Conservation (phyloP, 2,797 vertebrate genomes). For the Acrossocheilus fasciatus region DNA sequence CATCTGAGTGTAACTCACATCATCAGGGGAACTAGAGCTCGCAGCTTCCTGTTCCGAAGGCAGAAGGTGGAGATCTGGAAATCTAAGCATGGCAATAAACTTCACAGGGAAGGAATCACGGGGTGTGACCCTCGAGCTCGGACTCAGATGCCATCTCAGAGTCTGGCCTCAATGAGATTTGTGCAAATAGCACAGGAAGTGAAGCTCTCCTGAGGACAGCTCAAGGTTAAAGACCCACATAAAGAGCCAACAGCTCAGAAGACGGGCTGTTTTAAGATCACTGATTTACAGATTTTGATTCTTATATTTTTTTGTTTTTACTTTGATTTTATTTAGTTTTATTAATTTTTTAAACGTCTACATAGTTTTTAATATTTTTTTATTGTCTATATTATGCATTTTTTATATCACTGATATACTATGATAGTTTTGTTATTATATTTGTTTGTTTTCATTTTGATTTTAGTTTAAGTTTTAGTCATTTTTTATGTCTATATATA, state of each 20-base stretch:
- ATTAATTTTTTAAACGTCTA: neutral
- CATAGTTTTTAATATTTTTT: neutral
- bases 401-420: no score
- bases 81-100: conserved; percentile 33
- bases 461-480: neutral
- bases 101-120: conserved; percentile 38
- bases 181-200: conserved; percentile 23
- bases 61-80: conserved; percentile 20
- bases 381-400: neutral
- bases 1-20: conserved; percentile 13
- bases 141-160: conserved; percentile 32
- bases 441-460: neutral
- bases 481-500: no score
- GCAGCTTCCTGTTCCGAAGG: conserved; percentile 1
- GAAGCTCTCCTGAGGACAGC: conserved; percentile 10
- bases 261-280: neutral
- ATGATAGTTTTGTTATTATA: neutral
- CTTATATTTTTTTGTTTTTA: neutral
- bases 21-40: conserved; percentile 6
- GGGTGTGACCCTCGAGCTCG: conserved; percentile 25
- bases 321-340: neutral
- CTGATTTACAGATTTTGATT: neutral
- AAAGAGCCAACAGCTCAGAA: conserved; percentile 2
- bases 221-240: conserved; percentile 32
- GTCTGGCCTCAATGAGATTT: conserved; percentile 15